These are phyloP conservation scores for Pangasius macronema DNA, from an alignment of 2,797 vertebrate genomes.

Conservation along the genomic window DNA sequence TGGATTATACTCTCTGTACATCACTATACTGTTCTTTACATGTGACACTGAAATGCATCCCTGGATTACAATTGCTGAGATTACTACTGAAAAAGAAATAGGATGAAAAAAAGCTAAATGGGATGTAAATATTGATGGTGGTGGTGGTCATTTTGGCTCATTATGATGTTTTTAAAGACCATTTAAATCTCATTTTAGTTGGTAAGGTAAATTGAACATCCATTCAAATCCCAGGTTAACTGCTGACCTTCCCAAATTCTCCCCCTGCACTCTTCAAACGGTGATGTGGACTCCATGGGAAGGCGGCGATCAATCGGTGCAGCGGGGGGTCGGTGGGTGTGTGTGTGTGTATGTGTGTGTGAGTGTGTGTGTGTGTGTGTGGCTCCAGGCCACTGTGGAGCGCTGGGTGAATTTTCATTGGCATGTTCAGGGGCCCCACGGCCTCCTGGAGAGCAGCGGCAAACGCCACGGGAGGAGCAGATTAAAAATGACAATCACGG, in stretches of 20 bases:
- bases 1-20: not conserved
- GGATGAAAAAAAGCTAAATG: not conserved
- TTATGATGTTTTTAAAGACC: conserved; percentile 5
- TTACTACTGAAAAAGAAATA: not conserved
- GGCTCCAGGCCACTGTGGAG: conserved; percentile 16
- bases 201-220: conserved; percentile 26
- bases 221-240: conserved; percentile 50
- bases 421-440: conserved; percentile 53
- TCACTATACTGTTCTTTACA: not conserved
- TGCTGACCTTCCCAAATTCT: conserved; percentile 41
- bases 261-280: conserved; percentile 5
- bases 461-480: conserved; percentile 72
- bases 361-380: no score
- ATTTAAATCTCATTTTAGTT: conserved; percentile 31
- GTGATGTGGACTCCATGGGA: conserved; percentile 32
- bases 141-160: not conserved
- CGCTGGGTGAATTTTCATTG: conserved; percentile 44
- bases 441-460: conserved; percentile 69
- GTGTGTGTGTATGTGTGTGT: no score
- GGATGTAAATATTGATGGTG: conserved; percentile 1
- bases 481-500: conserved; percentile 83
- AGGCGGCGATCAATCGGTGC: conserved; percentile 47
- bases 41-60: not conserved
- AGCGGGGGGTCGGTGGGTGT: conserved; percentile 27
- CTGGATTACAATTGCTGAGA: not conserved